A percentile compares a stretch with the other conserved stretches of the same genome.
Evolutionary conservation across 2,113 vertebrate genomes (phyloP).

Genomic region (Otus sunia): DNA sequence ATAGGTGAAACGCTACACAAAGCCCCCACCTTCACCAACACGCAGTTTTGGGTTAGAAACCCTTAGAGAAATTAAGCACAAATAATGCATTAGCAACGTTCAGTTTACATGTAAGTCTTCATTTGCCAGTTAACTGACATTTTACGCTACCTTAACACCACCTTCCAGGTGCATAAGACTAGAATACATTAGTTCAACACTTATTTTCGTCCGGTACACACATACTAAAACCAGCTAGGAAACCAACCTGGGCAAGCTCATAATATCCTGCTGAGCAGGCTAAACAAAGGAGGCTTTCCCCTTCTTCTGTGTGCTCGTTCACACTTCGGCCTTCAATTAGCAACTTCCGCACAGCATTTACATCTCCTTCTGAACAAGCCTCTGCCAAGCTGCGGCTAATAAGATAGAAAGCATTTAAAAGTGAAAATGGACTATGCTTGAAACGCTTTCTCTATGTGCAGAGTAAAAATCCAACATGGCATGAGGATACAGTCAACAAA

Average conservation of each 20-base stretch:
- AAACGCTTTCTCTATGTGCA: background rate
- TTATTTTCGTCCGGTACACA: background rate
- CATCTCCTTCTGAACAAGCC: conserved; percentile 98
- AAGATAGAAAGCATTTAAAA: background rate
- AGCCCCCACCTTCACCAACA: background rate
- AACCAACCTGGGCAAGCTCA: conserved; percentile 95
- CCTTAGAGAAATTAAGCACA: background rate
- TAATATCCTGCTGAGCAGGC: conserved; percentile 99
- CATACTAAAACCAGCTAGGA: background rate
- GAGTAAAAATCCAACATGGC: background rate
- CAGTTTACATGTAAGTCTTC: background rate
- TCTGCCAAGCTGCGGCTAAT: conserved; percentile 97
- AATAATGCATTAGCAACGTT: background rate
- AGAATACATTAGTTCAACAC: background rate
- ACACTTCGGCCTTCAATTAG: conserved; percentile 98
- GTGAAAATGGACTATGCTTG: background rate
- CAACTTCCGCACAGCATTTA: conserved; percentile 96
- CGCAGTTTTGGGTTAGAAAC: background rate
- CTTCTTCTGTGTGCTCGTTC: conserved; percentile 98
- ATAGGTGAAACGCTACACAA: background rate
- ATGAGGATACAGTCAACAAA: background rate
- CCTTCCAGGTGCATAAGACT: fast-evolving
- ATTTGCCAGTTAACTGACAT: background rate
- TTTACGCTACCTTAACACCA: background rate
- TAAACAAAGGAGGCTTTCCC: conserved; percentile 95